Base-by-base conservation (phyloP, 1,140 invertebrate species). In the Cydia splendana region DNA sequence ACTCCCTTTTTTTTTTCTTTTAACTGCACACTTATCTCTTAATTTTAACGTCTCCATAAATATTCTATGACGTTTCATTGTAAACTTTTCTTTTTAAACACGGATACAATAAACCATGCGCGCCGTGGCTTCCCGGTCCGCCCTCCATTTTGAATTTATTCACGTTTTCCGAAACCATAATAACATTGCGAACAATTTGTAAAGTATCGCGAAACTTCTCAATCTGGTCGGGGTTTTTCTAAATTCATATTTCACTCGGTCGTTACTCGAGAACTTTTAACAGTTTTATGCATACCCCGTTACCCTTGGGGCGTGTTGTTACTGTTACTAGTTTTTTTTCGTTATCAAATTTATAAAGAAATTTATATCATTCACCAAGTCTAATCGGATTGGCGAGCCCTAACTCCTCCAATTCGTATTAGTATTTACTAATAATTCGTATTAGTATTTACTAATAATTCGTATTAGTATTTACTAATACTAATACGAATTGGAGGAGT, bases 81-180 rank as follows among this genome's bases (percentile, higher is more conserved):
- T 53, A 57, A 75, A 75, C 53, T 62, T 75, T 65, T 15, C 57
- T 75, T 65, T 65, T 75, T 75, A 62, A 75, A 75, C 57, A 65
- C 42, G 51, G 75, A 53, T 75, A 65, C 67, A 71, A 71, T 71
- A 71, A 71, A 71, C 30, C 67, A 71, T 42, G 67, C 67, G 34
- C 67, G 10, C 38, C 67, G 67, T 62, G 57, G 18, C 34, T 42
- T 71, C 0, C 65, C 67, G 18, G 20, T 69, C 24, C 74, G 45
- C 75, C 77, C 75, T 78, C 76, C 78, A 78, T 78, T 80, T 77
- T 77, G 62, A 80, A 80, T 80, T 82, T 80, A 82, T 82, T 82
- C 78, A 79, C 73, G 76, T 81, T 81, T 81, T 71, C 51, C 51
- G 74, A 57, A 75, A 57, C 48, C 51, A 57, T 75, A 75, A 53